Evolutionary conservation across 2,888 invertebrate species (phyloP).

Genomic region (Cantharis flavilabris): DNA sequence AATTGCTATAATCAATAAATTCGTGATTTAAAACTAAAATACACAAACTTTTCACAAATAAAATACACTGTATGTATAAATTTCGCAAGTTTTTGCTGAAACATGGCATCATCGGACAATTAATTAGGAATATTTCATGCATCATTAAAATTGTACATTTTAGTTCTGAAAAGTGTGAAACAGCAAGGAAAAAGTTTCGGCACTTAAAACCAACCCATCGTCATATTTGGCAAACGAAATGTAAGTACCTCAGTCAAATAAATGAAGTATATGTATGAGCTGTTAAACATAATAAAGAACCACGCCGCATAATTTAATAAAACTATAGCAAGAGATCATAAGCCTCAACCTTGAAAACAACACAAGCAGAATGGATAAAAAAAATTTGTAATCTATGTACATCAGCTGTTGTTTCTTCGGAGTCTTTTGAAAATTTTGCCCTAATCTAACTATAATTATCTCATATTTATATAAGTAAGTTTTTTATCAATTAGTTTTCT

Average conservation of each 20-base stretch:
- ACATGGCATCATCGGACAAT: too few relatives aligned
- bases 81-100: too few relatives aligned
- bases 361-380: slow-evolving; percentile 1
- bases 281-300: background rate
- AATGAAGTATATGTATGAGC: background rate
- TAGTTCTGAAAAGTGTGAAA: too few relatives aligned
- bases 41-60: too few relatives aligned
- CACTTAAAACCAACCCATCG: background rate
- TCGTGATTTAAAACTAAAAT: too few relatives aligned
- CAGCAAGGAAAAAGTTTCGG: background rate
- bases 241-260: background rate
- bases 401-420: background rate
- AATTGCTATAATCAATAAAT: too few relatives aligned
- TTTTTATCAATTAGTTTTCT: background rate
- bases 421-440: background rate
- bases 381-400: background rate
- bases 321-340: slow-evolving; percentile 7
- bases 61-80: too few relatives aligned
- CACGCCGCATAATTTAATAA: background rate
- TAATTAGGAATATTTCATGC: too few relatives aligned
- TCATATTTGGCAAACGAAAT: background rate
- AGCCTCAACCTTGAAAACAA: slow-evolving; percentile 9
- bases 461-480: background rate
- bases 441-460: slow-evolving; percentile 3
- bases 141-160: too few relatives aligned